Evolutionary conservation across 1,140 invertebrate species (phyloP).

Genomic region (Penaeus japonicus): DNA sequence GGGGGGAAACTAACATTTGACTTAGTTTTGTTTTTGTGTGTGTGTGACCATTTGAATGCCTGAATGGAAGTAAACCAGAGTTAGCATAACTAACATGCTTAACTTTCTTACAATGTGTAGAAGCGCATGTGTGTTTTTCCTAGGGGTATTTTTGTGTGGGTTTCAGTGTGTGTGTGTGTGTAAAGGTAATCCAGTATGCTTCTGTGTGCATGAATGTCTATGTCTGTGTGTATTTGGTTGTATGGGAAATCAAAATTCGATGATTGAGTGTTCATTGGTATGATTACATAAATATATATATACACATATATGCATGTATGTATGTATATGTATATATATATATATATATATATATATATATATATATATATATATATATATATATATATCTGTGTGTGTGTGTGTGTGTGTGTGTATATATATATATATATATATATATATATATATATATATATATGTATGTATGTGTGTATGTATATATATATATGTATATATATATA

Average conservation of each 20-base stretch:
- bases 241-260: neutral
- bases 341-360: neutral
- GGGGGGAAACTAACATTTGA: no score
- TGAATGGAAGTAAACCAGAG: no score
- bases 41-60: no score
- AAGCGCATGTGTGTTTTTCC: neutral
- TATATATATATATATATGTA: neutral
- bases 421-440: slow-evolving; percentile 7
- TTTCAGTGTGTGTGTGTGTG: neutral
- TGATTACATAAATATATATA: neutral
- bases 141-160: neutral
- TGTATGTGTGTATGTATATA: neutral
- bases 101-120: no score
- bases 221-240: neutral
- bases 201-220: neutral
- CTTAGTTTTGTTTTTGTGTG: no score
- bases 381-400: neutral
- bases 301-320: neutral
- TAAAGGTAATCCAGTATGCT: no score
- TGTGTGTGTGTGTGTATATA: neutral
- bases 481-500: no score
- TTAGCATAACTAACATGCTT: no score
- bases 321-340: neutral
- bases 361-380: neutral
- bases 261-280: neutral